A percentile compares a stretch with the other conserved stretches of the same genome.
phyloP scores from a whole-genome alignment of 2,888 invertebrate species.

The Tachystola acroxantha region DNA sequence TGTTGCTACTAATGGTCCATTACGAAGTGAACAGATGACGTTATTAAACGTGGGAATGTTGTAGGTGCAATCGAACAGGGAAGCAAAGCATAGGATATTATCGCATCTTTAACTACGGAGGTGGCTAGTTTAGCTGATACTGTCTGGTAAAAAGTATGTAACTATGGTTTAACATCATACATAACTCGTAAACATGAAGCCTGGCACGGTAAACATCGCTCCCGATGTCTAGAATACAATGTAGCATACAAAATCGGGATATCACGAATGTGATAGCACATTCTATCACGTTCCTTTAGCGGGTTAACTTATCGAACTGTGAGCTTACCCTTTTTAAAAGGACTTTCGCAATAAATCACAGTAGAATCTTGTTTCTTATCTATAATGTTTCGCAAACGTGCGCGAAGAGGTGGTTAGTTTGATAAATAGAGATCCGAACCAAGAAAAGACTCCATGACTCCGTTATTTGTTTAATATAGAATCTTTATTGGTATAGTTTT shows the following conservation, averaged over 20 bases:
- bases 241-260: conserved; percentile 15
- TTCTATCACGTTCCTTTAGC: conserved; percentile 21
- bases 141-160: no score
- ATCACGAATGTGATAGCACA: conserved; percentile 13
- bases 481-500: no score
- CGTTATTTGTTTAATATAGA: no score
- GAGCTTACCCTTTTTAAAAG: conserved; percentile 17
- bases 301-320: conserved; percentile 15
- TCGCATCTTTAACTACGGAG: conserved; percentile 35
- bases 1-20: conserved; percentile 47
- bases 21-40: conserved; percentile 48
- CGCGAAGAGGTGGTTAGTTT: not conserved
- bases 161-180: no score
- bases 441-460: no score
- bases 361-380: conserved; percentile 9
- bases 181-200: no score
- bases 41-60: conserved; percentile 55
- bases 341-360: conserved; percentile 22
- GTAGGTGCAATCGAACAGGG: conserved; percentile 35
- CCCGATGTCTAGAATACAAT: no score
- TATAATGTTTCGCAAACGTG: conserved; percentile 3
- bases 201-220: no score
- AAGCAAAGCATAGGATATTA: conserved; percentile 34
- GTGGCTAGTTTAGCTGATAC: no score
- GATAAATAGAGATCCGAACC: conserved; percentile 1